Base-by-base conservation (phyloP, 2,113 vertebrate genomes). In the Puntigrus tetrazona region DNA sequence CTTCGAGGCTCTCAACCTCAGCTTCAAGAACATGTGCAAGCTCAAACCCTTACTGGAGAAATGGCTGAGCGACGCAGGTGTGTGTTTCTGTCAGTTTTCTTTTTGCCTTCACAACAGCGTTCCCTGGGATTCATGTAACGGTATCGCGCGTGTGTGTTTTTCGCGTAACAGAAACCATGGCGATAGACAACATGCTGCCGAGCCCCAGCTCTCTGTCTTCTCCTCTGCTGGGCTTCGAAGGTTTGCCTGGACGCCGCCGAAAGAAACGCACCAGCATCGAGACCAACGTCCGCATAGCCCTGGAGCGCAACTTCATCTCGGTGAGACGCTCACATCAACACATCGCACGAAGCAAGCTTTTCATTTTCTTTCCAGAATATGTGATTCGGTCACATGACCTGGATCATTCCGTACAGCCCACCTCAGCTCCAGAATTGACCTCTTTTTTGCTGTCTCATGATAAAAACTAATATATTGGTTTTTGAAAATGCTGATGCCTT, bases 11-110 rank as follows among this genome's bases (percentile, higher is more conserved):
- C 96, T 97, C 75, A 97, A 97, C 90, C 91, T 97, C 87, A 97
- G 96, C 93, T 97, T 97, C 87, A 97, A 97, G 92, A 97, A 97
- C 92, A 97, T 97, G 96, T 97, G 96, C 94, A 97, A 97, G 89
- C 96, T 97, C 84, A 97, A 97, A 77, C 96, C 96, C 0, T 94
- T 97, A 87, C 93, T 97, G 63, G 96, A 97, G 94, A 97, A 97
- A 90, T 97, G 96, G 96, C 94, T 97, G 85, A 95, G 94, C 0
- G 96, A 97, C 1, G 96, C 96, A 90, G 96, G 96, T 97, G 57
- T 75, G 85, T 85, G 80, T 74, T 61, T 29, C 29, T 78, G 79
- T 36, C 7, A 20, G 38, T 55, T 38, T 29, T 65, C 27, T 59
- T 45, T n/a, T 50, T 9, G 14, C 0, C 10, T 13, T 57, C 69